These are phyloP conservation scores for Melitaea cinxia DNA, from an alignment of 1,140 invertebrate genomes.

Conservation along the genomic window DNA sequence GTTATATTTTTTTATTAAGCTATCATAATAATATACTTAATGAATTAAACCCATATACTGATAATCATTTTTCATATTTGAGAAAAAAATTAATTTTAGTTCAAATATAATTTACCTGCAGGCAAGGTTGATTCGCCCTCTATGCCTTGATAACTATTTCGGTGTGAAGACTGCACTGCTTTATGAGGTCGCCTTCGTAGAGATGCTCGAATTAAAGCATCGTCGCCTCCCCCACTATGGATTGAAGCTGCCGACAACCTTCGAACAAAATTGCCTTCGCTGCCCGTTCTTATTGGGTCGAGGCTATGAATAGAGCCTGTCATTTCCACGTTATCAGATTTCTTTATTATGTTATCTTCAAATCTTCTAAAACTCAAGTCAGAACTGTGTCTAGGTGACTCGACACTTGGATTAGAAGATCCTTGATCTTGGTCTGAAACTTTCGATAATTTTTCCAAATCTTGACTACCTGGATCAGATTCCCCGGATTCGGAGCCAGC, in stretches of 20 bases:
- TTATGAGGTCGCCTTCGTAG: conserved; percentile 74
- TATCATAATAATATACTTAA: no score
- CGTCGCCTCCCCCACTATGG: conserved; percentile 77
- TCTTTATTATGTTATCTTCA: conserved; percentile 76
- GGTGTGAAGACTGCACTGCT: conserved; percentile 69
- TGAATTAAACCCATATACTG: no score
- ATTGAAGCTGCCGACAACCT: conserved; percentile 72
- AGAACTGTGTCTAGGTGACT: conserved; percentile 78
- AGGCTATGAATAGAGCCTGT: conserved; percentile 71
- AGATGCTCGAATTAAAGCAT: conserved; percentile 77
- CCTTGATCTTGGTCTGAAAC: conserved; percentile 78
- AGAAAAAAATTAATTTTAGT: conserved; percentile 1
- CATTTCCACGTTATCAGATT: conserved; percentile 77
- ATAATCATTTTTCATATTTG: no score
- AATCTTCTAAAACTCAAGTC: conserved; percentile 89
- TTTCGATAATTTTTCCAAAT: conserved; percentile 81
- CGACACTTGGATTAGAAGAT: conserved; percentile 71
- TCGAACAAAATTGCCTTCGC: conserved; percentile 68
- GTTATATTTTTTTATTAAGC: no score
- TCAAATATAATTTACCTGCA: conserved; percentile 51
- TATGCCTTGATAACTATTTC: conserved; percentile 79
- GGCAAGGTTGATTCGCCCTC: conserved; percentile 72
- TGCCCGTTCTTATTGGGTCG: conserved; percentile 59
- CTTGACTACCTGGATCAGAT: conserved; percentile 88
- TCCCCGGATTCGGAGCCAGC: conserved; percentile 86